Evolutionary conservation across 2,888 invertebrate genomes (phyloP).

Genomic region (Deladenus siricidicola): DNA sequence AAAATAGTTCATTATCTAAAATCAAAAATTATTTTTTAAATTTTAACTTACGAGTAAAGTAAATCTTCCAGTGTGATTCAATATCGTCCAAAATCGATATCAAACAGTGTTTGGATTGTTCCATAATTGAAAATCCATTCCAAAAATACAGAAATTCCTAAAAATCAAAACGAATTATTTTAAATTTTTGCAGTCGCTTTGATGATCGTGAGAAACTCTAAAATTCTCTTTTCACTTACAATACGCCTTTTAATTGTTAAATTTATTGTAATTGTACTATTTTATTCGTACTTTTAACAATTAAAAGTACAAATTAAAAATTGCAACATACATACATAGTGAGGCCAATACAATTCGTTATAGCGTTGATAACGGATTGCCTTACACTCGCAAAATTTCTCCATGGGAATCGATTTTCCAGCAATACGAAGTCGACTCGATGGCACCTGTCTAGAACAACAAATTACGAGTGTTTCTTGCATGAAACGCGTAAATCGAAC

Average conservation of each 20-base stretch:
- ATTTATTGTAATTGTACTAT: too few relatives aligned
- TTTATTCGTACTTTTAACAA: too few relatives aligned
- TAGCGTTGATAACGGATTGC: constrained; percentile 71
- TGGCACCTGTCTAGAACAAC: constrained; percentile 66
- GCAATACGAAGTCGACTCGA: constrained; percentile 78
- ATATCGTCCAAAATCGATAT: constrained; percentile 55
- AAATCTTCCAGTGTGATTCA: constrained; percentile 33
- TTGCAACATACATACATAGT: constrained; percentile 62
- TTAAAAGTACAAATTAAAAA: too few relatives aligned
- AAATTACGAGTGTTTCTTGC: neutral
- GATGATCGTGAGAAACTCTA: too few relatives aligned
- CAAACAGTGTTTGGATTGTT: constrained; percentile 60
- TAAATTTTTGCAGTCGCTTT: constrained; percentile 2
- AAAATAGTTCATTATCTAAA: constrained; percentile 6
- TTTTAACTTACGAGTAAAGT: constrained; percentile 10
- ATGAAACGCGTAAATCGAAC: neutral
- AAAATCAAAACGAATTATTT: constrained; percentile 16
- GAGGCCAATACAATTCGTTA: constrained; percentile 69
- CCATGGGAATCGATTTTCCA: constrained; percentile 91
- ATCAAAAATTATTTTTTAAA: constrained; percentile 12
- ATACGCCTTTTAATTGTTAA: too few relatives aligned
- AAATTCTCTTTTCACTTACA: too few relatives aligned
- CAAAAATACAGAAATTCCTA: constrained; percentile 80
- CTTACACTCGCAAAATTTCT: constrained; percentile 85
- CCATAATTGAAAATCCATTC: constrained; percentile 79